Base-by-base conservation (phyloP, 2,113 vertebrate species). In the Phrynosoma platyrhinos region DNA sequence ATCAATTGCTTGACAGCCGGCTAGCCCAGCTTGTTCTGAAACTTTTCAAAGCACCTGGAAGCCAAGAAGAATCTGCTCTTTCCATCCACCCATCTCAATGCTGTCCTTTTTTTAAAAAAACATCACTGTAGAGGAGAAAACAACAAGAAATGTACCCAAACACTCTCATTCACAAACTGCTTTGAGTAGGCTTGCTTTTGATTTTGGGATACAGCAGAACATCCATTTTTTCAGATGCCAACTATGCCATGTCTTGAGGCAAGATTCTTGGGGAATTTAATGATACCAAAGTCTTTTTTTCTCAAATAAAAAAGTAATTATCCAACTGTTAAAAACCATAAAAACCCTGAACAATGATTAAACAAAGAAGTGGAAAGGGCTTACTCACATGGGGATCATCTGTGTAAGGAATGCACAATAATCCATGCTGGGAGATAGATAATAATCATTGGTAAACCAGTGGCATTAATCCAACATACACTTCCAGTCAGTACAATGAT, bases 241-340 rank as follows among this genome's bases (percentile, higher is more conserved):
- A 52, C 64, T 69, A 66, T 9, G n/a, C 87, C 82, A 72, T 78
- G 82, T 69, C 80, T 83, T 77, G 64, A 82, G 62, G 81, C 80
- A 83, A 88, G 81, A 83, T 68, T 88, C 74, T 83, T 82, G 72
- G 72, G 27, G 87, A 36, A 62, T 69, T 88, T 88, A 83, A 83
- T 55, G n/a, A 42, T 78, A 21, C 62, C 30, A 62, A 32, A 77
- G n/a, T 16, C n/a, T 88, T 83, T 77, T 72, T 68, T 76, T 42
- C n/a, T 55, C 72, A 77, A 83, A 83, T 78, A 83, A 88, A 82
- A 77, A 83, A 77, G 74, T 76, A 88, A 88, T 88, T 88, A 88
- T 78, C 87, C 81, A 88, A 88, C 87, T 88, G 87, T 83, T 88
- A 78, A 78, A 77, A 88, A 83, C 74, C 62, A 69, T 83, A 69